These are phyloP conservation scores for Syrista parreyssii DNA, from an alignment of 2,888 invertebrate species.

Conservation along the genomic window DNA sequence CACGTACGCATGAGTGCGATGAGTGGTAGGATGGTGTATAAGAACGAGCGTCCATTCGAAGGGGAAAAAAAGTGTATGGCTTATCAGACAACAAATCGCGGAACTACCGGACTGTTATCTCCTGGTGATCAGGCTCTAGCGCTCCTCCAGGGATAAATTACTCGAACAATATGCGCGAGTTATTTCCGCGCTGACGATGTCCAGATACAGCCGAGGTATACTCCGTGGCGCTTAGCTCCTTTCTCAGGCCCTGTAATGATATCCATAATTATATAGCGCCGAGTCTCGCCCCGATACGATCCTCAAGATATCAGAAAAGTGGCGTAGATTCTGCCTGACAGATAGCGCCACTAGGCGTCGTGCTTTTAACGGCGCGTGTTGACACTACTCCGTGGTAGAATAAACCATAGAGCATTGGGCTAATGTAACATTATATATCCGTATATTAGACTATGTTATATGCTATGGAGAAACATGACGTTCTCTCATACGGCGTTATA, in stretches of 20 bases:
- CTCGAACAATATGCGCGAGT: constrained; percentile 20
- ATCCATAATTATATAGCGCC: constrained; percentile 37
- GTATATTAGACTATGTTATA: background rate
- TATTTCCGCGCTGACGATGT: constrained; percentile 22
- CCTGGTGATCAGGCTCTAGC: constrained; percentile 3
- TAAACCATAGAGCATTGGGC: background rate
- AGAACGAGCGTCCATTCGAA: background rate
- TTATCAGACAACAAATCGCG: constrained; percentile 14
- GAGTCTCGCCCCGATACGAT: background rate
- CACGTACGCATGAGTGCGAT: background rate
- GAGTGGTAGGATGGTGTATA: background rate
- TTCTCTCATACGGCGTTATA: background rate
- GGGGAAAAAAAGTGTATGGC: background rate
- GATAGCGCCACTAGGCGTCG: background rate
- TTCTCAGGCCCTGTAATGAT: constrained; percentile 28
- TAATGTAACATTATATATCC: background rate
- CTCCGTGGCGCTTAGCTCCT: background rate
- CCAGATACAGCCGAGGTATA: constrained; percentile 9
- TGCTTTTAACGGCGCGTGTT: background rate
- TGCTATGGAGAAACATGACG: background rate
- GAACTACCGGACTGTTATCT: constrained; percentile 10
- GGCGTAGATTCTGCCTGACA: background rate
- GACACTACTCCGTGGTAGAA: background rate
- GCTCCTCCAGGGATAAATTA: constrained; percentile 16
- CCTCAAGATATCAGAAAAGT: background rate